A percentile compares a stretch with the other conserved stretches of the same genome.
Conservation (phyloP, 2,888 invertebrate species). For the Diarsia brunnea region DNA sequence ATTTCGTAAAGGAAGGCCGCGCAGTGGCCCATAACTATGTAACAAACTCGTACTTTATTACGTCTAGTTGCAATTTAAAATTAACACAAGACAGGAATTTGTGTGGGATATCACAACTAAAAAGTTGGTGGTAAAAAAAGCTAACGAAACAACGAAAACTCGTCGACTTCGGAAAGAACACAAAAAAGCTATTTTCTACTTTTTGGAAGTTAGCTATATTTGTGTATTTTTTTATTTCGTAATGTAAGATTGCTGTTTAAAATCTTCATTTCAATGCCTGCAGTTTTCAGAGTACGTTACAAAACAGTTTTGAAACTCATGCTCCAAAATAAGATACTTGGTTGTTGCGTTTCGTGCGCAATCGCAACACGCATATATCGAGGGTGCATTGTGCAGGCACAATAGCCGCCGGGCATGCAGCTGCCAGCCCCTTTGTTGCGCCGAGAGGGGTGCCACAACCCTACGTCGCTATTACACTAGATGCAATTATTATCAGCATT, state of each 20-base stretch:
- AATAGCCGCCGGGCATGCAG: constrained; percentile 73
- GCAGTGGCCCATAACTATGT: neutral
- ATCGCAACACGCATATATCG: constrained; percentile 69
- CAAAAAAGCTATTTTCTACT: neutral
- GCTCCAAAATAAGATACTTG: constrained; percentile 22
- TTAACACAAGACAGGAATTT: neutral
- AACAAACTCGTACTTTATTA: neutral
- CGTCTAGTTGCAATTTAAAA: neutral
- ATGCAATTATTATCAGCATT: constrained; percentile 47
- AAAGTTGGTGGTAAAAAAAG: neutral
- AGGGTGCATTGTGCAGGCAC: constrained; percentile 70
- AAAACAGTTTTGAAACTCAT: neutral
- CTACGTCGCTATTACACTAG: constrained; percentile 33
- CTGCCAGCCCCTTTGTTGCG: constrained; percentile 69
- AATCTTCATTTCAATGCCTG: neutral
- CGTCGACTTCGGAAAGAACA: neutral
- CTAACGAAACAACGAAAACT: neutral
- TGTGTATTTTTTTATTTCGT: neutral
- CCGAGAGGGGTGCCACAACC: constrained; percentile 57
- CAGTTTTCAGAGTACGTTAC: neutral
- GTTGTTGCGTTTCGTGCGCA: constrained; percentile 47
- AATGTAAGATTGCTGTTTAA: neutral
- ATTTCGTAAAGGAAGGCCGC: neutral
- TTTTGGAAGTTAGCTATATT: neutral
- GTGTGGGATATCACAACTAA: neutral